phyloP scores from a whole-genome alignment of 2,113 vertebrate species.

The Lophura nycthemera region DNA sequence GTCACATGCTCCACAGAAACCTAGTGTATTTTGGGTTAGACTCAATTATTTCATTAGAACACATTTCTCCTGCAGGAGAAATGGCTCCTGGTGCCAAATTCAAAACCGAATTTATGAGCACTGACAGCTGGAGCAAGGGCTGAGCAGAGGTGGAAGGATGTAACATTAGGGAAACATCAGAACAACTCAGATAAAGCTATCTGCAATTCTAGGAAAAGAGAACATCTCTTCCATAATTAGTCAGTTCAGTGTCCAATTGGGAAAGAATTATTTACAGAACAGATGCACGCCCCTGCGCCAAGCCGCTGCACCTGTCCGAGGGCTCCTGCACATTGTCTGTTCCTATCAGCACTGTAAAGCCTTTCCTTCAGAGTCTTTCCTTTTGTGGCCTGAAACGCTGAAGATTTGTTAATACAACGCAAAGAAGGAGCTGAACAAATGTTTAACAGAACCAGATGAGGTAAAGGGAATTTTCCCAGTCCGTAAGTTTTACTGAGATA shows the following conservation, averaged over 20 bases:
- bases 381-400: neutral
- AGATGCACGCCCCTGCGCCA: neutral
- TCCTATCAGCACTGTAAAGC: neutral
- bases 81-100: neutral
- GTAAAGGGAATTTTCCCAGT: neutral
- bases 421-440: neutral
- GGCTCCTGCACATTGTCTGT: neutral
- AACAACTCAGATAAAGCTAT: conserved; percentile 4
- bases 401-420: neutral
- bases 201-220: neutral
- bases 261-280: neutral
- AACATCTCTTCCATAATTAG: neutral
- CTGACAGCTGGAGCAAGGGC: conserved; percentile 6
- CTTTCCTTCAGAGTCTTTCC: neutral
- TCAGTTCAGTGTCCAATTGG: neutral
- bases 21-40: neutral
- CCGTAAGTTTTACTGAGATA: neutral
- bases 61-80: neutral
- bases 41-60: neutral
- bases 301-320: neutral
- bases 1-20: neutral
- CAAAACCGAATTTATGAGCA: neutral
- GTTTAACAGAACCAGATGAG: neutral
- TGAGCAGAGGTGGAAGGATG: neutral
- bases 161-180: conserved; percentile 22